phyloP scores from a whole-genome alignment of 2,888 invertebrate genomes.

The Conops quadrifasciatus region DNA sequence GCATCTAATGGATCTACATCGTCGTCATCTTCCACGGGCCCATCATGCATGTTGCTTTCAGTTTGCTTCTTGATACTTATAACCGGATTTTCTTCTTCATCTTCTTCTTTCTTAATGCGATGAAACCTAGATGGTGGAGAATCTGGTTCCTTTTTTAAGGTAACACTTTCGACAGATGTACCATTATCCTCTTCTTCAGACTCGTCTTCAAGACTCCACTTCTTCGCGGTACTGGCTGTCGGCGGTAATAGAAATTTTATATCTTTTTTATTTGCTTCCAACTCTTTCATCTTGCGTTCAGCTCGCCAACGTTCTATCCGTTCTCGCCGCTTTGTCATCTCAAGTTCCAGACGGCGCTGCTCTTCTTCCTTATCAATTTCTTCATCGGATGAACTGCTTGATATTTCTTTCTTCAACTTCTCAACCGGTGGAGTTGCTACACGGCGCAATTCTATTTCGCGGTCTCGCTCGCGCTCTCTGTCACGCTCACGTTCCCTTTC shows the following conservation, averaged over 20 bases:
- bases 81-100: conserved; percentile 56
- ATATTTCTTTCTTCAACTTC: conserved; percentile 55
- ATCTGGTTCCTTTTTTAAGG: conserved; percentile 54
- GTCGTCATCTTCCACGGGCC: conserved; percentile 67
- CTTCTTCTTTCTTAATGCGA: conserved; percentile 54
- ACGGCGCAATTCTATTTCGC: conserved; percentile 45
- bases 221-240: conserved; percentile 75
- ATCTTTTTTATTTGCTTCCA: conserved; percentile 82
- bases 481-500: conserved; percentile 65
- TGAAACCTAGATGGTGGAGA: conserved; percentile 60
- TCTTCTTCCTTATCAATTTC: conserved; percentile 82
- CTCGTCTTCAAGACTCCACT: conserved; percentile 96
- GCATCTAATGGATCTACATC: conserved; percentile 97
- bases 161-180: conserved; percentile 38
- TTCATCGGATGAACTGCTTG: conserved; percentile 63
- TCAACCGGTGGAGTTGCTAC: conserved; percentile 42
- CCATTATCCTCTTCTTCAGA: conserved; percentile 79
- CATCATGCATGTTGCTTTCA: conserved; percentile 36
- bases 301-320: conserved; percentile 96
- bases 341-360: conserved; percentile 86
- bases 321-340: conserved; percentile 95
- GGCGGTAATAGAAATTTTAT: conserved; percentile 72
- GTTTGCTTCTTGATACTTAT: conserved; percentile 44
- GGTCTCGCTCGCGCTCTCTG: conserved; percentile 70
- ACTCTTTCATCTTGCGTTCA: conserved; percentile 87